These are phyloP conservation scores for Platycheirus rosarum DNA, from an alignment of 2,888 invertebrate genomes.

Conservation along the genomic window DNA sequence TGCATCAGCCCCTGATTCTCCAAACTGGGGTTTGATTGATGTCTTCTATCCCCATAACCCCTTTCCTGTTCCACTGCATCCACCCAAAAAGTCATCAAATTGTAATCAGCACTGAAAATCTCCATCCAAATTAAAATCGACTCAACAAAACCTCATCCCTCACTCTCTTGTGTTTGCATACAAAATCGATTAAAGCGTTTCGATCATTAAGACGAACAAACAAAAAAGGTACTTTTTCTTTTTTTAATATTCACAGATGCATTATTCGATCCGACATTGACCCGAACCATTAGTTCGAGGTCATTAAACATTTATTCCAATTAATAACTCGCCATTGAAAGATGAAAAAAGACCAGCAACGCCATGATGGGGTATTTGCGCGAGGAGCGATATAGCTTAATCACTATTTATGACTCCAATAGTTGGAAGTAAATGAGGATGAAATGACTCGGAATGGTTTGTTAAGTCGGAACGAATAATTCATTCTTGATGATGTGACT, in stretches of 20 bases:
- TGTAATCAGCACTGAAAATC: not conserved
- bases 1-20: too few species aligned
- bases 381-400: slow-evolving; percentile 35
- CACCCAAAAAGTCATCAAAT: not conserved
- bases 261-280: slow-evolving; percentile 34
- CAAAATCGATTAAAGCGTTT: slow-evolving; percentile 15
- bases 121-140: not conserved
- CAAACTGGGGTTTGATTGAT: too few species aligned
- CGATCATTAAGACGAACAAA: slow-evolving; percentile 2
- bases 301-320: slow-evolving; percentile 44
- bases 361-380: not conserved
- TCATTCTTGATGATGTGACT: slow-evolving; percentile 8
- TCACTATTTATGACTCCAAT: slow-evolving; percentile 45
- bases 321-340: slow-evolving; percentile 21
- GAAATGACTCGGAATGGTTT: slow-evolving; percentile 39
- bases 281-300: slow-evolving; percentile 8
- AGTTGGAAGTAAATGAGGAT: slow-evolving; percentile 21
- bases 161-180: not conserved
- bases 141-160: not conserved
- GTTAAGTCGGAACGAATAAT: not conserved
- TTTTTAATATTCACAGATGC: slow-evolving; percentile 1
- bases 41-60: too few species aligned
- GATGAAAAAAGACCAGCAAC: not conserved
- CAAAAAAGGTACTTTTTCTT: not conserved
- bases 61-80: too few species aligned